Conservation (phyloP, 2,113 vertebrate genomes). For the Cebidichthys violaceus region DNA sequence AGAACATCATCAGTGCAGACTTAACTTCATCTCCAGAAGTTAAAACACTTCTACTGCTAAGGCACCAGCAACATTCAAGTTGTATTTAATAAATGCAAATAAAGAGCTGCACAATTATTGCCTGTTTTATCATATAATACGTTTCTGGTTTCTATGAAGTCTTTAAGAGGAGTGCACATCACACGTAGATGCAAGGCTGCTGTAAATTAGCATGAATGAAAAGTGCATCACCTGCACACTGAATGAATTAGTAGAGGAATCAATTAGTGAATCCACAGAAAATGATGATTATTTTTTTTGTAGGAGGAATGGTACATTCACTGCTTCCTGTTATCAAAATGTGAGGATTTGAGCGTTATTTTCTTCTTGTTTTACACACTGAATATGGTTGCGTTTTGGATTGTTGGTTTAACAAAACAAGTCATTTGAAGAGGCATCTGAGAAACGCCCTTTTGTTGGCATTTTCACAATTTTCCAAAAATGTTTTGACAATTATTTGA, state of each 20-base stretch:
- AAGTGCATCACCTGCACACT: not conserved
- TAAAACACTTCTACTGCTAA: slow-evolving; percentile 48
- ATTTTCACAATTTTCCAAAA: not conserved
- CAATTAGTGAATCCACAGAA: not conserved
- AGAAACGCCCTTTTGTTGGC: not conserved
- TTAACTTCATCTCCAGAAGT: slow-evolving; percentile 7
- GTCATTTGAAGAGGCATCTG: not conserved
- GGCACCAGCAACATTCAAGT: slow-evolving; percentile 63
- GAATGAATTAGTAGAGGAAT: not conserved
- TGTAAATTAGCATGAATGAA: too few species aligned
- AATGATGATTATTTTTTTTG: not conserved
- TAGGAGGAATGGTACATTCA: not conserved
- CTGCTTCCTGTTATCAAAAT: not conserved
- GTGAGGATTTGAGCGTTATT: not conserved
- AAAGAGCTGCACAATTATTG: slow-evolving; percentile 11
- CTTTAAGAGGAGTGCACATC: not conserved
- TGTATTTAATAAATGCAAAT: slow-evolving; percentile 2
- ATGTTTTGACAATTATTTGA: not conserved
- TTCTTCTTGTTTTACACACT: not conserved
- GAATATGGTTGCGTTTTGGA: not conserved
- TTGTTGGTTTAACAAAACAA: not conserved
- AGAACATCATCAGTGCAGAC: slow-evolving; percentile 28
- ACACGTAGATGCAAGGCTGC: not conserved
- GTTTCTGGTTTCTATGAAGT: not conserved
- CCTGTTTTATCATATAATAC: not conserved